Percentiles rank a stretch among this genome's conserved stretches.
phyloP scores from a whole-genome alignment of 2,888 invertebrate species.

The Brachypterus glaber region DNA sequence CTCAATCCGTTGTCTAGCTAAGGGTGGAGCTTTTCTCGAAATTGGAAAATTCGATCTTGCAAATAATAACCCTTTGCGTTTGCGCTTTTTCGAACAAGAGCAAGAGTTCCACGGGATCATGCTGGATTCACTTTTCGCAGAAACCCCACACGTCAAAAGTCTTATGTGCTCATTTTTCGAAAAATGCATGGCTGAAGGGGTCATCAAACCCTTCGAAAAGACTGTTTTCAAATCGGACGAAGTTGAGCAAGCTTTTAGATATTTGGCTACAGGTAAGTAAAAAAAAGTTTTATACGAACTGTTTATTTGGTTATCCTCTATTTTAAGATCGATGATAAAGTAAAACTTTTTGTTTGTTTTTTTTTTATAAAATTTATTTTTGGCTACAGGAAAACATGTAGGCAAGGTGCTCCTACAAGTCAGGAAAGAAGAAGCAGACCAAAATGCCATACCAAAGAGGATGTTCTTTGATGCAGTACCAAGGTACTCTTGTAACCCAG shows the following conservation, averaged over 20 bases:
- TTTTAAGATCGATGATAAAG: no score
- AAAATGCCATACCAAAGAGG: conserved; percentile 29
- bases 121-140: conserved; percentile 34
- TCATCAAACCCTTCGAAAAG: conserved; percentile 57
- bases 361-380: no score
- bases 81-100: conserved; percentile 61
- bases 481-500: conserved; percentile 44
- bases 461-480: conserved; percentile 16
- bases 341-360: no score
- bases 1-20: conserved; percentile 52
- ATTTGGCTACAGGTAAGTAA: conserved; percentile 47
- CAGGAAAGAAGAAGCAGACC: conserved; percentile 31
- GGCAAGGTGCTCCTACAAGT: conserved; percentile 55
- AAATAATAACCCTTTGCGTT: conserved; percentile 52
- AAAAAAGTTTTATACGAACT: background rate
- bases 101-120: conserved; percentile 69
- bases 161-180: background rate
- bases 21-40: conserved; percentile 64
- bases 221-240: conserved; percentile 56
- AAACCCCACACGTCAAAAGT: conserved; percentile 10
- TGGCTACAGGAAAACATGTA: conserved; percentile 67
- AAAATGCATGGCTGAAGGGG: conserved; percentile 38
- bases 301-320: no score
- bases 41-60: conserved; percentile 79
- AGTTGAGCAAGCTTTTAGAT: conserved; percentile 62